phyloP scores from a whole-genome alignment of 2,797 vertebrate species.

The Enteromius afrohamiltoni region DNA sequence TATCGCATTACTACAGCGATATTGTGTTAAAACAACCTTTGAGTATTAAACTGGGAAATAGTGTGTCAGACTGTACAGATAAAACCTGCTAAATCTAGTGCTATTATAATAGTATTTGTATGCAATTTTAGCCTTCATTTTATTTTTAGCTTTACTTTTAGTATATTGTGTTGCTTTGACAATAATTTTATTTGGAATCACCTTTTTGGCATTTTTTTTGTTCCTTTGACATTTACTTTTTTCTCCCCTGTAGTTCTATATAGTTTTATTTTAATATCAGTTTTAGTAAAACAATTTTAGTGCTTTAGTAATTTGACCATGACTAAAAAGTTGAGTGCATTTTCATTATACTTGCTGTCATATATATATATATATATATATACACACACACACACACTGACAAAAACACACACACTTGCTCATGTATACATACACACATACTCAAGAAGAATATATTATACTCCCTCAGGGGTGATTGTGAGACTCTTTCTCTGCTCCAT shows the following conservation, averaged over 20 bases:
- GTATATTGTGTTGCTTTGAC: neutral
- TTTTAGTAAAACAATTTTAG: neutral
- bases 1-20: neutral
- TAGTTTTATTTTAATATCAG: neutral
- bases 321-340: conserved; percentile 40
- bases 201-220: neutral
- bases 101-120: neutral
- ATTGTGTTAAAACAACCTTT: too few relatives aligned
- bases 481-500: conserved; percentile 35
- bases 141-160: neutral
- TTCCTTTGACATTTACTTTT: neutral
- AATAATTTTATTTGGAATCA: too few relatives aligned
- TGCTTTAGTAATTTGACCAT: neutral
- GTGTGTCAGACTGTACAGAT: too few relatives aligned
- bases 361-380: neutral
- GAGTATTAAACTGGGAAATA: too few relatives aligned
- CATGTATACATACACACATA: conserved; percentile 38
- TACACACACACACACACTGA: neutral
- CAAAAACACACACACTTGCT: conserved; percentile 25
- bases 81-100: neutral
- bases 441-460: conserved; percentile 15
- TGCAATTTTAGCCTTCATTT: neutral
- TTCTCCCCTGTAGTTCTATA: neutral
- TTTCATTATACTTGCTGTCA: conserved; percentile 21
- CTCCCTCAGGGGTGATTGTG: conserved; percentile 15